Percentiles rank a stretch among this genome's conserved stretches.
Evolutionary conservation across 92 coral and sea anemone genomes (phyloP).

Genomic region (Porites evermanni): DNA sequence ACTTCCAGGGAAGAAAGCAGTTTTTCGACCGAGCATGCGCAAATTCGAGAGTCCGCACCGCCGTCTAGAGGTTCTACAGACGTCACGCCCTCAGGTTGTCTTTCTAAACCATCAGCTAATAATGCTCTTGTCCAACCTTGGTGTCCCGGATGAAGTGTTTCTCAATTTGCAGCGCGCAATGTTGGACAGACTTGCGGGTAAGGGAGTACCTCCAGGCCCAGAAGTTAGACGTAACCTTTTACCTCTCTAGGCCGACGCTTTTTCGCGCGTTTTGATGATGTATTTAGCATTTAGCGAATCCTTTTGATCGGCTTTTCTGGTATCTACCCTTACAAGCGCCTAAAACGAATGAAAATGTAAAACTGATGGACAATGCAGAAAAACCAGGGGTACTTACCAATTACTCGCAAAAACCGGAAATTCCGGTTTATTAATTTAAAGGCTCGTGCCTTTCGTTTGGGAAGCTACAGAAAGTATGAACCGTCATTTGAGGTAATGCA

Average conservation of each 20-base stretch:
- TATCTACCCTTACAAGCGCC: neutral
- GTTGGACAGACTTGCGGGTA: conserved; percentile 91
- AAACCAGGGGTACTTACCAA: neutral
- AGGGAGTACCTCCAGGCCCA: neutral
- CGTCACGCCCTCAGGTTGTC: conserved; percentile 99
- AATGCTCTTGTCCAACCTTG: conserved; percentile 95
- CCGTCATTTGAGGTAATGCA: no score
- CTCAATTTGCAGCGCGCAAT: conserved; percentile 77
- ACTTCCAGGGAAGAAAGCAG: conserved; percentile 68
- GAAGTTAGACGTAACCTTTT: neutral
- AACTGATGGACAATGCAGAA: neutral
- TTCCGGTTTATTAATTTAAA: no score
- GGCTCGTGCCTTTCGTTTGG: no score
- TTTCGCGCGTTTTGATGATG: no score
- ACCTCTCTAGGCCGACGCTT: no score
- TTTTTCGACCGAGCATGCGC: conserved; percentile 93
- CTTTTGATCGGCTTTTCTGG: neutral
- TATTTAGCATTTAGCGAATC: neutral
- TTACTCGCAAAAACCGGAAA: neutral
- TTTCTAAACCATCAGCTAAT: conserved; percentile 92
- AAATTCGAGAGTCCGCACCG: conserved; percentile 90
- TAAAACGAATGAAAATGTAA: neutral
- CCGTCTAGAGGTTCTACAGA: conserved; percentile 93
- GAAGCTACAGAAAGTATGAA: no score
- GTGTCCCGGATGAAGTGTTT: conserved; percentile 93